phyloP scores from a whole-genome alignment of 2,888 invertebrate genomes.

The Clivina fossor region DNA sequence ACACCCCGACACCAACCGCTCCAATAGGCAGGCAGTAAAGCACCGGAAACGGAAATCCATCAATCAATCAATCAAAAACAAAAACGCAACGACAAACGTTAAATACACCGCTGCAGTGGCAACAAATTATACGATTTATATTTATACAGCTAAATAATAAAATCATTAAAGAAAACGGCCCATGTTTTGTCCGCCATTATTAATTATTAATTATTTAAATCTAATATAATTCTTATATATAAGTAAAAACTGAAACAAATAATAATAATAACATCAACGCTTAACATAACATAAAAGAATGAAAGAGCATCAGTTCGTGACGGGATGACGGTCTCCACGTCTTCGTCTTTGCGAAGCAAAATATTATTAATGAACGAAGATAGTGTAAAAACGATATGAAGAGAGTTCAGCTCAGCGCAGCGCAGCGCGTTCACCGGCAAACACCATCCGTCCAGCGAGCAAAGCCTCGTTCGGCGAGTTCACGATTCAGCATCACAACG shows the following conservation, averaged over 20 bases:
- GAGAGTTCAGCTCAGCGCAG: too few relatives aligned
- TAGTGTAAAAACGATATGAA: not conserved
- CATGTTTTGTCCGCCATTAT: not conserved
- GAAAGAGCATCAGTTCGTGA: constrained; percentile 16
- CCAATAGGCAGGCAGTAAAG: constrained; percentile 10
- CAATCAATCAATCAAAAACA: constrained; percentile 8
- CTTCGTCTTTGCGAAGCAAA: constrained; percentile 14
- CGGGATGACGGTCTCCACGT: not conserved
- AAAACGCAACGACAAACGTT: not conserved
- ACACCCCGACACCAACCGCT: constrained; percentile 26
- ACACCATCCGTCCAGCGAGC: constrained; percentile 67
- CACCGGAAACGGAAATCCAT: too few relatives aligned
- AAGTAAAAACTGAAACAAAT: not conserved
- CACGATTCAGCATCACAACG: constrained; percentile 83
- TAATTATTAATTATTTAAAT: not conserved
- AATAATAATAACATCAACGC: constrained; percentile 15
- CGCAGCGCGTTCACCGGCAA: constrained; percentile 13
- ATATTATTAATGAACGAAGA: constrained; percentile 12
- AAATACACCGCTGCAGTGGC: constrained; percentile 22
- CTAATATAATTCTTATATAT: too few relatives aligned
- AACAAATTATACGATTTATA: too few relatives aligned
- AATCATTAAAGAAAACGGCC: constrained; percentile 14
- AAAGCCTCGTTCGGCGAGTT: constrained; percentile 80
- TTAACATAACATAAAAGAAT: constrained; percentile 13
- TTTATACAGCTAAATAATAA: too few relatives aligned